Evolutionary conservation across 2,797 vertebrate species (phyloP).

Genomic region (Parauchenoglanis ngamensis): DNA sequence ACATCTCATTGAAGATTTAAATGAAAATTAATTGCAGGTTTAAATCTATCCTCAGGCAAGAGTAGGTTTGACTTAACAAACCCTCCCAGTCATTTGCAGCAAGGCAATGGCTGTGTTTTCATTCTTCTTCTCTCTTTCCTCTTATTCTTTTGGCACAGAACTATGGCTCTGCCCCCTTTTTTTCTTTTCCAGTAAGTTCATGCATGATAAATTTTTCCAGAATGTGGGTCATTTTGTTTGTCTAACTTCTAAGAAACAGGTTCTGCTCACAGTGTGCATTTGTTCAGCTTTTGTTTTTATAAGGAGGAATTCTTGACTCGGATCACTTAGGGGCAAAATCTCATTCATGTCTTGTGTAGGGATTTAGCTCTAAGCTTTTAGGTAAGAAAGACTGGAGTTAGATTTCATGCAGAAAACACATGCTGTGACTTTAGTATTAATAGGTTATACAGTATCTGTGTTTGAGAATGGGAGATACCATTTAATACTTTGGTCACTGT

Average conservation of each 20-base stretch:
- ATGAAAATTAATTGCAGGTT: not conserved
- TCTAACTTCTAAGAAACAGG: not conserved
- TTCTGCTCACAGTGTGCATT: not conserved
- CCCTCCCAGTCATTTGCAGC: not conserved
- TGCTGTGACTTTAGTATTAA: not conserved
- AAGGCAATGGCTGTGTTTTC: not conserved
- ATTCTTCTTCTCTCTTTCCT: not conserved
- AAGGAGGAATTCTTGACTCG: not conserved
- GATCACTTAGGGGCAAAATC: not conserved
- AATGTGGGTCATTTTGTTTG: not conserved
- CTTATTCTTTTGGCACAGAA: not conserved
- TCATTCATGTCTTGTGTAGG: not conserved
- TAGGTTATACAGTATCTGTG: not conserved
- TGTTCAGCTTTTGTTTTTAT: not conserved
- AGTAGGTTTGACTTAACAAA: not conserved
- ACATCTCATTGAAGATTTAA: not conserved
- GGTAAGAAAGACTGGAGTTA: not conserved
- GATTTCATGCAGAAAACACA: not conserved
- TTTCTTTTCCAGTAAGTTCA: slow-evolving; percentile 35
- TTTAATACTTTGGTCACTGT: not conserved
- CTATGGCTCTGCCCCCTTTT: not conserved
- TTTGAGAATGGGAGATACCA: not conserved
- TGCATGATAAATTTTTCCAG: slow-evolving; percentile 7
- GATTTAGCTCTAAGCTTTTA: not conserved
- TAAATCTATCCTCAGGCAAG: not conserved